Evolutionary conservation across 2,888 invertebrate species (phyloP), one percentile per base, ranked within the genome.

Genomic region (Microdon myrmicae): DNA sequence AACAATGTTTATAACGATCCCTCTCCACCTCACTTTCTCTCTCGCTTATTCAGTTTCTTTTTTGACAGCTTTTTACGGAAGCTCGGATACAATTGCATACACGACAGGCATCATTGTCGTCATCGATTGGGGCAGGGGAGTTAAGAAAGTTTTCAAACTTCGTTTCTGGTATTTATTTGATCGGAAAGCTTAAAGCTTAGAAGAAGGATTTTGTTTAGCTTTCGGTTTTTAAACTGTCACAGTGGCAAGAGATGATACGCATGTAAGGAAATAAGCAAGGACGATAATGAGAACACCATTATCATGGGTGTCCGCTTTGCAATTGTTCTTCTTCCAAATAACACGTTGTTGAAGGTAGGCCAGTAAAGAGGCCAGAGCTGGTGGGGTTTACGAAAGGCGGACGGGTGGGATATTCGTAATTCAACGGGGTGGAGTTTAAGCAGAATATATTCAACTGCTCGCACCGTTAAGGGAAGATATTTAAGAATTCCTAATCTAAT

Each of bases 91-190:
- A 41, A 32, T 23, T 64, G 43, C 28, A 43, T 23, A 38, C n/a
- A n/a, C n/a, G n/a, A 19, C 9, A 35, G 31, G 17, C 35, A 49
- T 47, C 64, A 58, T 58, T 53, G 58, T 64, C 64, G 64, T 64
- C 64, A 64, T 64, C 64, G 64, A 64, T 64, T 64, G 31, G 35
- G 53, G 53, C n/a, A n/a, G n/a, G n/a, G n/a, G n/a, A n/a, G n/a
- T n/a, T n/a, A n/a, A 41, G 31, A 53, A 64, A 58, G 41, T 64
- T 60, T 23, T 7, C 12, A 22, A 17, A 17, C 45, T 41, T 28
- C 5, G 6, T 6, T 23, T 6, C 22, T 23, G 8, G 6, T 17
- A 39, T 8, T 8, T 8, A 29, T 14, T 8, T 4, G n/a, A n/a
- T 22, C 8, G 22, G 6, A 7, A 7, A 25, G 16, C 12, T 13